A percentile compares a stretch with the other conserved stretches of the same genome.
phyloP scores from a whole-genome alignment of 1,140 invertebrate genomes.

The Lucilia cuprina region DNA sequence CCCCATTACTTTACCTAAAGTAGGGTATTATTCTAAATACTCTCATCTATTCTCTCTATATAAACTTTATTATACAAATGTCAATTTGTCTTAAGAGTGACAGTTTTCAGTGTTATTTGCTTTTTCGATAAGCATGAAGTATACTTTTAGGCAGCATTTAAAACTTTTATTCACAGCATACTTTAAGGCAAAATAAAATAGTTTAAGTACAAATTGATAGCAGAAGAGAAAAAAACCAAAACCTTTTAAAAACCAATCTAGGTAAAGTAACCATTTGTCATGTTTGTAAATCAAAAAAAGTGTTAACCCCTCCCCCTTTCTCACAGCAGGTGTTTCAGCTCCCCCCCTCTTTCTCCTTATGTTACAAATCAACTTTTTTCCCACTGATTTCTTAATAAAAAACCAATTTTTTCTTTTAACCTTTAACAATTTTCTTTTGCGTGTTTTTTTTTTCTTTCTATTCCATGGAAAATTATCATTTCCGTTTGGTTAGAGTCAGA shows the following conservation, averaged over 20 bases:
- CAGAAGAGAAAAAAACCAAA: neutral
- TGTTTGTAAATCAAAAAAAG: neutral
- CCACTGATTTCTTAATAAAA: conserved; percentile 1
- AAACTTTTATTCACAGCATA: neutral
- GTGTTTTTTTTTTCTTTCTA: neutral
- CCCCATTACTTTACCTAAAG: neutral
- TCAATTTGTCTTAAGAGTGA: no score
- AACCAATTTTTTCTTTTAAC: neutral
- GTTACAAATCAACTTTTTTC: no score
- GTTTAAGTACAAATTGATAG: neutral
- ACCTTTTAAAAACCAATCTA: neutral
- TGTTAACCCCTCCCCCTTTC: no score
- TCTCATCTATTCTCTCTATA: neutral
- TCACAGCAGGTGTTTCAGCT: no score
- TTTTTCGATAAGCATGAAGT: neutral
- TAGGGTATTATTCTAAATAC: neutral
- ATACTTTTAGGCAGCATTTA: neutral
- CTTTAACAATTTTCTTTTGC: neutral
- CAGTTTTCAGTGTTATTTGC: neutral
- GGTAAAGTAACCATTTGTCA: neutral
- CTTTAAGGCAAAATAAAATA: neutral
- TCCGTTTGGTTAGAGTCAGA: neutral
- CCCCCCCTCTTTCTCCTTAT: no score
- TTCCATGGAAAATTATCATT: neutral
- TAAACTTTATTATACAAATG: neutral